These are phyloP conservation scores for Pristionchus mayeri DNA, from an alignment of 2,888 invertebrate species.

Conservation along the genomic window DNA sequence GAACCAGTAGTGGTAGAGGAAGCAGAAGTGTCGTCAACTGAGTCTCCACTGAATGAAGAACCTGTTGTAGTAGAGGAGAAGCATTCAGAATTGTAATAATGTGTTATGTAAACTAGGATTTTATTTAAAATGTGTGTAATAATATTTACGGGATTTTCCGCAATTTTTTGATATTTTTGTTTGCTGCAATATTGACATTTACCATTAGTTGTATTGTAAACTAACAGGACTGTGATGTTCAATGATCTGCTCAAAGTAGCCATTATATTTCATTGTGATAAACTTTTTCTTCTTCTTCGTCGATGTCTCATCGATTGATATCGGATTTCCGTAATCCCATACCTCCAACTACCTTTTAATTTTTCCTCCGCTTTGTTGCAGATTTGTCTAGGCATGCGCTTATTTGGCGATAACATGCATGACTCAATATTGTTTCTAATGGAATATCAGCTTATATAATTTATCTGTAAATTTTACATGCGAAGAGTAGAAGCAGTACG, in stretches of 20 bases:
- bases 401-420: not conserved
- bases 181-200: not conserved
- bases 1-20: not conserved
- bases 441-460: too few species aligned
- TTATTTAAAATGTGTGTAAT: not conserved
- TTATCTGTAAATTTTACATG: too few species aligned
- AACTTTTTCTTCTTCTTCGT: not conserved
- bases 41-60: not conserved
- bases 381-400: not conserved
- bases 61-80: not conserved
- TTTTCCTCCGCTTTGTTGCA: slow-evolving; percentile 51
- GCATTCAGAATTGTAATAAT: slow-evolving; percentile 14
- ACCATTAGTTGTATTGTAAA: slow-evolving; percentile 17
- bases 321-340: slow-evolving; percentile 46
- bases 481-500: too few species aligned
- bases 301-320: not conserved
- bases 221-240: slow-evolving; percentile 26
- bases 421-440: too few species aligned
- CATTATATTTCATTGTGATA: slow-evolving; percentile 14
- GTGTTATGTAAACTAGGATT: slow-evolving; percentile 9
- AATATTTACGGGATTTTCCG: not conserved
- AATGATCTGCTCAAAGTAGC: slow-evolving; percentile 24
- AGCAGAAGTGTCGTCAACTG: not conserved
- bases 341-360: slow-evolving; percentile 45
- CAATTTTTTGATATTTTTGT: slow-evolving; percentile 15